Base-by-base conservation (phyloP, 2,113 vertebrate species). In the Porphyrio hochstetteri region DNA sequence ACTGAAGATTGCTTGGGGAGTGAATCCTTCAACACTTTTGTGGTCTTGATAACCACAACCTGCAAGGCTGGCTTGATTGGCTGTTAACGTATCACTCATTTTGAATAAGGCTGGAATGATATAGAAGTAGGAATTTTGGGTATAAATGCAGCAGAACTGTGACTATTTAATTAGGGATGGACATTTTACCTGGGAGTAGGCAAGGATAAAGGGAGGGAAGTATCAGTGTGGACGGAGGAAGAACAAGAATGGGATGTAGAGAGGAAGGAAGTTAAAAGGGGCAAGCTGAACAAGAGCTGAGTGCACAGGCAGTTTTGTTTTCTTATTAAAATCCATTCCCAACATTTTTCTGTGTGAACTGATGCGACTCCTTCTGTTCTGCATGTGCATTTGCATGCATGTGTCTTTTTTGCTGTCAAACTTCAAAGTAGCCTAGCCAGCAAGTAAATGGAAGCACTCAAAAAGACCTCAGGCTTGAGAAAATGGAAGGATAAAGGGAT, bases 31-130 rank as follows among this genome's bases (percentile, higher is more conserved):
- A 61, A 10, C 2, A 4, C 5, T 27, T 23, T 10, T 3, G 24
- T 23, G 36, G 24, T 27, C 17, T 42, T 28, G 5, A 3, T 42
- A 65, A 40, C 1, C 25, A 5, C 10, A 75, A 7, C 33, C 29
- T 67, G 15, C 23, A 28, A 36, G 61, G 3, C 16, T 65, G 28
- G 10, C 11, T 55, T 78, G 13, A 40, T 9, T 31, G 36, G 5
- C 21, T 19, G 29, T 78, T 23, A 36, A 16, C 52, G 3, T 14
- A 17, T 17, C 2, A 0, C 35, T 56, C 0, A 0, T 18, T 31
- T 11, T 1, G 0, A 20, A 7, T 23, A 33, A 25, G 21, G 8
- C 15, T 75, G 72, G 35, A 68, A 63, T 36, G 9, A 2, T 21
- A 7, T 2, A 29, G 50, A 72, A 65, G 7, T 27, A 35, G 10